Base-by-base conservation (phyloP, 2,113 vertebrate genomes). In the Pollimyrus isidori region DNA sequence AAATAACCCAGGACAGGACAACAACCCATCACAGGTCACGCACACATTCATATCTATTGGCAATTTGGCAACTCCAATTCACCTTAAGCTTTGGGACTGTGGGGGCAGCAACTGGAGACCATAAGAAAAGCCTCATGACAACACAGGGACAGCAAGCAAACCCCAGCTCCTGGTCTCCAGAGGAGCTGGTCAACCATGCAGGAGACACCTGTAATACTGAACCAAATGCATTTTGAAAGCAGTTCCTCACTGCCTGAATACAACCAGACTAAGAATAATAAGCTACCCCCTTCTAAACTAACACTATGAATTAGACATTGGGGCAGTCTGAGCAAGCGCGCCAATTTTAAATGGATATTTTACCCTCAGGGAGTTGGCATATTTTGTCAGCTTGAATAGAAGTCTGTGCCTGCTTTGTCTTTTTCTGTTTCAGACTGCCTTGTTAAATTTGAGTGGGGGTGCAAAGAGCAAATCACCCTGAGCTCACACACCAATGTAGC, bases 371-470 rank as follows among this genome's bases (percentile, higher is more conserved):
- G 65, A 50, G 42, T 48, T 30, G 45, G 87, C 58, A 76, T 73
- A 76, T 88, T 48, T 49, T 88, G 46, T 58, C 62, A 80, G 69
- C 65, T 39, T 53, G 26, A 84, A 50, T 52, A 80, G 48, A 80
- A 13, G 42, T 88, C 53, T 88, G n/a, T 46, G 58, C 65, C 65
- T 49, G 42, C 30, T 62, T 39, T 42, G 69, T 89, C n/a, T 13
- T 26, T 26, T 84, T 52, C 52, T 15, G 21, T 85, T 58, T 89
- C 76, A 62, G 30, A 53, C 52, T 30, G 88, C 88, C 88, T 45
- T 85, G 76, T 84, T 58, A 80, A 89, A 84, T 89, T 89, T 48
- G 35, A 84, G 76, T 35, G 35, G 53, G 52, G 88, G 80, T 48
- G 88, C 80, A 85, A 84, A 89, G 39, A 85, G 73, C 88, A 58